Evolutionary conservation across 2,113 vertebrate genomes (phyloP).

Genomic region (Oryzias curvinotus): DNA sequence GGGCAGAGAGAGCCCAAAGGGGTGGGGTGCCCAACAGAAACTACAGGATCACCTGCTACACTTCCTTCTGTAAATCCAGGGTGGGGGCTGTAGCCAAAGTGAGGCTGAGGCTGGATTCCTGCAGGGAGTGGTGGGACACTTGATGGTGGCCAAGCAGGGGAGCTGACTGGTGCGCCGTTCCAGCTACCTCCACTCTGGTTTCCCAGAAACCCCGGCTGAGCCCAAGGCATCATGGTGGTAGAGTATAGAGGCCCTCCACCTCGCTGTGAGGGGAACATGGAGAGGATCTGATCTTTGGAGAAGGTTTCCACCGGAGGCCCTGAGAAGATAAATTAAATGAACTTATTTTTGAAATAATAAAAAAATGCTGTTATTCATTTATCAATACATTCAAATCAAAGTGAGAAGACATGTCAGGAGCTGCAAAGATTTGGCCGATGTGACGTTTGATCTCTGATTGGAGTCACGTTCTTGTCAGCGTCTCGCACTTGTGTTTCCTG

Average conservation of each 20-base stretch:
- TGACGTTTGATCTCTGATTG: no score
- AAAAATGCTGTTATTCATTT: no score
- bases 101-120: background rate
- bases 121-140: slow-evolving; percentile 8
- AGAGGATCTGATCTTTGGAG: slow-evolving; percentile 51
- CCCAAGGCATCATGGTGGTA: slow-evolving; percentile 45
- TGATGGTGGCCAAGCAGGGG: slow-evolving; percentile 11
- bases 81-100: background rate
- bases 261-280: slow-evolving; percentile 55
- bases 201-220: slow-evolving; percentile 21
- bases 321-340: slow-evolving; percentile 1
- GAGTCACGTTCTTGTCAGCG: no score
- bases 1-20: background rate
- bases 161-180: background rate
- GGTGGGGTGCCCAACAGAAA: slow-evolving; percentile 1
- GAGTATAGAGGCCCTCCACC: slow-evolving; percentile 41
- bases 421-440: no score
- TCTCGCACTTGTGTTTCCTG: no score
- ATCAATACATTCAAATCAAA: no score
- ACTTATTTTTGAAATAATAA: background rate
- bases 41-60: background rate
- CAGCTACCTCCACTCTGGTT: slow-evolving; percentile 33
- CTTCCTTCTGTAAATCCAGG: background rate
- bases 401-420: no score
- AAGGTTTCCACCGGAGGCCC: slow-evolving; percentile 39